phyloP scores from a whole-genome alignment of 2,888 invertebrate genomes.

The Xestoiulus laeticollis region DNA sequence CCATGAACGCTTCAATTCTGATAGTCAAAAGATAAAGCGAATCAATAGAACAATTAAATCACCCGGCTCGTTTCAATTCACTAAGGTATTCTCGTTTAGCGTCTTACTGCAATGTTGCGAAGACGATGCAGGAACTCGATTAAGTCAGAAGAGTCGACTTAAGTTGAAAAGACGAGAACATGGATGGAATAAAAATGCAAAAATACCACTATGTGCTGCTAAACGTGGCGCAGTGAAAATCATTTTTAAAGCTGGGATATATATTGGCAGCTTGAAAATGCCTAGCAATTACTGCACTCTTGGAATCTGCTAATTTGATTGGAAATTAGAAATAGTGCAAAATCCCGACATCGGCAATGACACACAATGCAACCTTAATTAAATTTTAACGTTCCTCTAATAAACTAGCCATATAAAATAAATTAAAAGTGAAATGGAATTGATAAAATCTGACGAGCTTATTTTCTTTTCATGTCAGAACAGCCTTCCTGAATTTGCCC shows the following conservation, averaged over 20 bases:
- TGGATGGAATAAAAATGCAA: background rate
- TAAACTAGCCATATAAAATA: background rate
- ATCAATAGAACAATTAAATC: conserved; percentile 43
- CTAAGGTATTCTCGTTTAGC: conserved; percentile 27
- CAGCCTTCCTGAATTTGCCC: background rate
- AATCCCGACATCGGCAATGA: background rate
- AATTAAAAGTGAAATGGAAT: background rate
- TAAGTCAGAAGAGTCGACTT: conserved; percentile 36
- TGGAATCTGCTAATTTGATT: background rate
- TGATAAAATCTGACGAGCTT: background rate
- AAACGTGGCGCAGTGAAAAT: background rate
- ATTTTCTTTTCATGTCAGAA: background rate
- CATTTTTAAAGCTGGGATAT: conserved; percentile 15
- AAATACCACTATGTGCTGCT: background rate
- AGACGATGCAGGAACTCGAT: conserved; percentile 31
- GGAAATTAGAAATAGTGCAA: background rate
- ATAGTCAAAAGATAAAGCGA: conserved; percentile 43
- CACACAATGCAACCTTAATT: conserved; percentile 10
- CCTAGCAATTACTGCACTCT: background rate
- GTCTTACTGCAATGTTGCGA: background rate
- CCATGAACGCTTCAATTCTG: conserved; percentile 41
- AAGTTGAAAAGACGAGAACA: conserved; percentile 36
- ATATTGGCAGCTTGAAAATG: background rate
- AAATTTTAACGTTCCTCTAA: conserved; percentile 18
- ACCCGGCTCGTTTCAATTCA: conserved; percentile 41